Evolutionary conservation across 2,113 vertebrate species (phyloP).

Genomic region (Austrofundulus limnaeus): DNA sequence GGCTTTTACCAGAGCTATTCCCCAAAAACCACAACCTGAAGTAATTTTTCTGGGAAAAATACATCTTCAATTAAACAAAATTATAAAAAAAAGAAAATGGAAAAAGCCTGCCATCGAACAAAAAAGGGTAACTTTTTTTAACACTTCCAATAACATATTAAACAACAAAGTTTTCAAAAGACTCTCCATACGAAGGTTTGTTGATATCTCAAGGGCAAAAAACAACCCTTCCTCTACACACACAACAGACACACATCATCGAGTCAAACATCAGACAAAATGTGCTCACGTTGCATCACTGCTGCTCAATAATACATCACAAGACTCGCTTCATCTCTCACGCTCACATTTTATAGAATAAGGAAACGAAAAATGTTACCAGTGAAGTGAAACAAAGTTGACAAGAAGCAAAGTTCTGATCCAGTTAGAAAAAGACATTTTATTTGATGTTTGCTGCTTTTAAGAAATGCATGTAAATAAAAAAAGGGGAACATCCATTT

Average conservation of each 20-base stretch:
- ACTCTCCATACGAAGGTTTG: conserved; percentile 10
- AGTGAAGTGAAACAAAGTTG: conserved; percentile 16
- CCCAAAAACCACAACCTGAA: not conserved
- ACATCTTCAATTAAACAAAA: not conserved
- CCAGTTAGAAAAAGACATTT: not conserved
- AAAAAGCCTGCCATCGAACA: not conserved
- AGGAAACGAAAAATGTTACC: conserved; percentile 10
- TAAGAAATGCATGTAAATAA: not conserved
- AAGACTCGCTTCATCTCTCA: conserved; percentile 30
- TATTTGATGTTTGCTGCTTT: not conserved
- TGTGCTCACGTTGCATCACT: conserved; percentile 20
- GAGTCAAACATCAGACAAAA: conserved; percentile 25
- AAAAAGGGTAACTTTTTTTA: not conserved
- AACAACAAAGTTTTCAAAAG: conserved; percentile 1
- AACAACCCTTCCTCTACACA: not conserved
- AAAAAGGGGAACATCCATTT: too few species aligned
- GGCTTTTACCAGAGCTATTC: not conserved
- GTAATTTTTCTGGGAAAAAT: not conserved
- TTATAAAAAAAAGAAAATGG: not conserved
- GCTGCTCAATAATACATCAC: conserved; percentile 59
- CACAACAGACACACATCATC: not conserved
- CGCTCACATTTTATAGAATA: conserved; percentile 23
- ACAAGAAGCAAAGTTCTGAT: not conserved
- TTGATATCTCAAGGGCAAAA: conserved; percentile 17
- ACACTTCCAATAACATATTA: conserved; percentile 5